phyloP scores from a whole-genome alignment of 2,797 vertebrate genomes.

The Silurus lanzhouensis region DNA sequence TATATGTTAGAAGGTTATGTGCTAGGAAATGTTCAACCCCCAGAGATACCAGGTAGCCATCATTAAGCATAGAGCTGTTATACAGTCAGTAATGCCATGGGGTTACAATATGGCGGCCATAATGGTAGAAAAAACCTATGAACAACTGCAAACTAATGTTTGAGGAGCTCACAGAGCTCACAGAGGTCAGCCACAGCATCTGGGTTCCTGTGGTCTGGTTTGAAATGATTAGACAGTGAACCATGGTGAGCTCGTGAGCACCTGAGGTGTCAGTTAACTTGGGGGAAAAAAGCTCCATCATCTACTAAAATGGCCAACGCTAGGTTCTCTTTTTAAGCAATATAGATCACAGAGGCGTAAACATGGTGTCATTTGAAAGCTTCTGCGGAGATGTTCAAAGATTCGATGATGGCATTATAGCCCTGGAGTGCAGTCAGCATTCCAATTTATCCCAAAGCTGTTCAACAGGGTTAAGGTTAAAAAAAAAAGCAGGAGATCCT shows the following conservation, averaged over 20 bases:
- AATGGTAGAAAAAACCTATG: neutral
- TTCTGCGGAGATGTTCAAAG: neutral
- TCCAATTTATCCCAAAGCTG: too few relatives aligned
- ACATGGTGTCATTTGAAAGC: neutral
- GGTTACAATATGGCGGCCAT: neutral
- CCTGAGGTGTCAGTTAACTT: neutral
- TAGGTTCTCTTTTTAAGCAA: neutral
- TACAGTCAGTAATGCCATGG: neutral
- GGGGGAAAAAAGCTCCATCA: neutral
- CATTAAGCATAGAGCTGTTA: neutral
- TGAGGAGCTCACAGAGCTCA: neutral
- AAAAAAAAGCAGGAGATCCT: too few relatives aligned
- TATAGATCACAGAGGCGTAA: neutral
- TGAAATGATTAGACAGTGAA: neutral
- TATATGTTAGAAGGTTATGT: neutral
- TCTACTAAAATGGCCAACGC: neutral
- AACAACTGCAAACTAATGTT: too few relatives aligned
- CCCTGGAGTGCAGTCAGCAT: too few relatives aligned
- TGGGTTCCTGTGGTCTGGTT: neutral
- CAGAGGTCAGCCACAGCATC: neutral
- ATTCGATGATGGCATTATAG: neutral
- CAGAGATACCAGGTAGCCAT: neutral
- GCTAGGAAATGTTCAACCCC: neutral
- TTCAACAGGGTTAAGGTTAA: too few relatives aligned
- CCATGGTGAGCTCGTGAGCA: neutral